phyloP scores from a whole-genome alignment of 2,113 vertebrate genomes.

The Hemiprocne comata region DNA sequence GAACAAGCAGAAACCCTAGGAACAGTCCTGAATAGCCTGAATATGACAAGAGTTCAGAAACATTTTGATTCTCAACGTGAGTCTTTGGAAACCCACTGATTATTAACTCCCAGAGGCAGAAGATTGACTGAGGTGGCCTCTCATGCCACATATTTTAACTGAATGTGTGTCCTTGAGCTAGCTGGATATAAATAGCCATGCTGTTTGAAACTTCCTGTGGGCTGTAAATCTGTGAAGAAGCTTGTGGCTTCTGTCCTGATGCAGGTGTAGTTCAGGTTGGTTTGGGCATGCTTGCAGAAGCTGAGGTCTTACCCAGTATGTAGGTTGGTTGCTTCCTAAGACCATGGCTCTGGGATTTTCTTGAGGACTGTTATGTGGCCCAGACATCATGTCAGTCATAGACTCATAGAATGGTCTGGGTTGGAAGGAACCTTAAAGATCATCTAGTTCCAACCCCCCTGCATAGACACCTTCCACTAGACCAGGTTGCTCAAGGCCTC shows the following conservation, averaged over 20 bases:
- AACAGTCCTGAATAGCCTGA: background rate
- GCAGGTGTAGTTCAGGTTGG: background rate
- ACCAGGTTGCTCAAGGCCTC: no score
- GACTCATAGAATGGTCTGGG: no score
- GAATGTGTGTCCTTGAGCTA: background rate
- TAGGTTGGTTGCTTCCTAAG: background rate
- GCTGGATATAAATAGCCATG: background rate
- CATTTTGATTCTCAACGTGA: background rate
- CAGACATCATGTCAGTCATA: fast-evolving
- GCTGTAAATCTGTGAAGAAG: background rate
- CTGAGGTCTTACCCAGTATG: background rate
- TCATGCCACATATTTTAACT: background rate
- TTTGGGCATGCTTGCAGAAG: background rate
- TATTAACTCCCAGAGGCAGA: background rate
- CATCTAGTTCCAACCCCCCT: no score
- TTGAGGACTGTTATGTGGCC: background rate
- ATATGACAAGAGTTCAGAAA: background rate
- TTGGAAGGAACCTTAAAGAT: no score
- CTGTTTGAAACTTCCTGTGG: fast-evolving
- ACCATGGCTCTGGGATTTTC: background rate
- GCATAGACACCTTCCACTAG: no score
- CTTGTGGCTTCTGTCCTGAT: background rate
- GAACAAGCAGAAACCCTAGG: background rate
- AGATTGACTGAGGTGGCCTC: background rate
- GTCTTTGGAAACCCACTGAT: background rate